Percentiles rank a stretch among this genome's conserved stretches.
These are phyloP conservation scores for Lynx canadensis DNA, from an alignment of 2,113 vertebrate species.

Conservation along the genomic window DNA sequence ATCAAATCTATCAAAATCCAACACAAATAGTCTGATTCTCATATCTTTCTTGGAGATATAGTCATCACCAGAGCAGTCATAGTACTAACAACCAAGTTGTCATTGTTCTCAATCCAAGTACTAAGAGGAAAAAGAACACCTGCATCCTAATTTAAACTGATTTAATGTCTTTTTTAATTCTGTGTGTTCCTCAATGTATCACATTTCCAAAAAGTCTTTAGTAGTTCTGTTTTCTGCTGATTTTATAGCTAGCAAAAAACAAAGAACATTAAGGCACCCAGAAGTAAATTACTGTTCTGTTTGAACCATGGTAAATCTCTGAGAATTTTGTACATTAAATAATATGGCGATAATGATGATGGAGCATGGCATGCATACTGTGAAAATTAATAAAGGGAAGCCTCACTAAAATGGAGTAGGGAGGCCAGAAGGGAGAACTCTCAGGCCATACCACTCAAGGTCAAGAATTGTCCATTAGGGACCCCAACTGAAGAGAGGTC, in stretches of 20 bases:
- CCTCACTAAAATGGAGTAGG: not conserved
- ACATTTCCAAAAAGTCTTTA: not conserved
- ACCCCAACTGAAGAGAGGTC: not conserved
- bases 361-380: not conserved
- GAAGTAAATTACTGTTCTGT: not conserved
- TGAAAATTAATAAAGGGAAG: not conserved
- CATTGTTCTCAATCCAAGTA: not conserved
- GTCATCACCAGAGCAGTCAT: not conserved
- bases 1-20: not conserved
- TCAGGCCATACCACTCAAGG: not conserved
- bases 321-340: constrained; percentile 12
- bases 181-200: not conserved
- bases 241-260: not conserved
- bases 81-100: not conserved
- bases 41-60: not conserved
- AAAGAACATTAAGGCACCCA: not conserved
- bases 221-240: constrained; percentile 15
- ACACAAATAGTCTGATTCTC: not conserved
- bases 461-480: not conserved
- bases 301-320: not conserved
- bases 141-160: not conserved
- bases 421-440: not conserved
- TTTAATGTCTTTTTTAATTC: not conserved
- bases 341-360: not conserved
- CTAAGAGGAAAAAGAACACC: not conserved